Conservation (phyloP, 2,888 invertebrate genomes). For the Lepidocyrtoides sp. region DNA sequence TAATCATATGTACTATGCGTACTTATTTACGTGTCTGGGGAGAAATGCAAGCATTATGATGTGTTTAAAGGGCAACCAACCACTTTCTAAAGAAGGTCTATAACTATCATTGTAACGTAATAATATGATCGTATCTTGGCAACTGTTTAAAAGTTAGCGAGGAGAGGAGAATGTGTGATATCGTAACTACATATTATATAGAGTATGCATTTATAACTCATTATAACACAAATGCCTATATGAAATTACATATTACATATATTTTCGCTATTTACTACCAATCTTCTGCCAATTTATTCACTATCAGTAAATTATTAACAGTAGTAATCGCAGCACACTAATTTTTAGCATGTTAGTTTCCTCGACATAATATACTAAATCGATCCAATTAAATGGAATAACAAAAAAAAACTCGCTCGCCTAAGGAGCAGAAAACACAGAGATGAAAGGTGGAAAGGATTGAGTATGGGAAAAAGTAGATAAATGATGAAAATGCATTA, state of each 20-base stretch:
- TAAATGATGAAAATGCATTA: background rate
- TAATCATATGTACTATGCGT: background rate
- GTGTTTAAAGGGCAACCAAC: constrained; percentile 64
- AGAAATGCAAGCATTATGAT: constrained; percentile 59
- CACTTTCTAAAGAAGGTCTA: constrained; percentile 30
- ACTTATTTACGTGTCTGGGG: constrained; percentile 65
- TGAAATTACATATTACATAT: too few species aligned
- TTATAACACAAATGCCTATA: too few species aligned
- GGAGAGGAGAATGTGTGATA: background rate
- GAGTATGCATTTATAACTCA: too few species aligned
- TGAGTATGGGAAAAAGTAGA: background rate
- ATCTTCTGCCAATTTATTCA: constrained; percentile 19
- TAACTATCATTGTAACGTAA: constrained; percentile 29
- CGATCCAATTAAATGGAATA: constrained; percentile 27
- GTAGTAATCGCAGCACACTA: background rate
- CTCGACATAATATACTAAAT: background rate
- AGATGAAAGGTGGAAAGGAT: background rate
- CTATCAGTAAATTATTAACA: background rate
- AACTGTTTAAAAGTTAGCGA: constrained; percentile 40
- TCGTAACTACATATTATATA: background rate
- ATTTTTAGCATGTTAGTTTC: background rate
- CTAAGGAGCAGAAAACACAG: background rate
- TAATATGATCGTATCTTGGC: constrained; percentile 32
- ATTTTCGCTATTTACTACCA: constrained; percentile 2
- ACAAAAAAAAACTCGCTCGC: background rate